These are phyloP conservation scores for Dolichotis patagonum DNA, from an alignment of 2,113 vertebrate species.

Conservation along the genomic window DNA sequence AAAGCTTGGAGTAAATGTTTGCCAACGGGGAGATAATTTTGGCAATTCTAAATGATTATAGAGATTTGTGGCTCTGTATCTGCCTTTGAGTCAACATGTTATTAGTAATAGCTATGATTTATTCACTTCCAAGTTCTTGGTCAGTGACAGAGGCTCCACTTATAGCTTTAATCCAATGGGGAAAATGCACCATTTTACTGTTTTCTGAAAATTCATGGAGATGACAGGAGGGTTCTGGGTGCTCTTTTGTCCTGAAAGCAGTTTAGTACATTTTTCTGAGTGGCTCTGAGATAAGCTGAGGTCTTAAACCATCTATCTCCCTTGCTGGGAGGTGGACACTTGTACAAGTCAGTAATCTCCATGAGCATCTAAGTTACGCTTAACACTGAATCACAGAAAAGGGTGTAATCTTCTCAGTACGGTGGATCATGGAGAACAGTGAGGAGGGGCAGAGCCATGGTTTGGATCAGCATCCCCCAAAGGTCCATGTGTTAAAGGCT, in stretches of 20 bases:
- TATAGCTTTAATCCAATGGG: not conserved
- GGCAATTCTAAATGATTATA: constrained; percentile 38
- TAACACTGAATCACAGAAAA: not conserved
- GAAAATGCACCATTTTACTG: not conserved
- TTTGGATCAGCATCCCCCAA: not conserved
- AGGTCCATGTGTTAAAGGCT: not conserved
- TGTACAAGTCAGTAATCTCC: not conserved
- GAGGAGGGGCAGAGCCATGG: not conserved
- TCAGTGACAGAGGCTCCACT: not conserved
- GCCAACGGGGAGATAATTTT: constrained; percentile 32
- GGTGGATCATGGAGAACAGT: not conserved
- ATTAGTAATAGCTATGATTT: constrained; percentile 51
- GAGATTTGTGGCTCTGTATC: not conserved
- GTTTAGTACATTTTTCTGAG: constrained; percentile 3
- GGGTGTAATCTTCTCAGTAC: accelerated
- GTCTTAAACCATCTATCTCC: not conserved
- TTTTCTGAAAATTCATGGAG: constrained; percentile 21
- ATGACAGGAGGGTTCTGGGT: not conserved
- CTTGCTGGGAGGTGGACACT: not conserved
- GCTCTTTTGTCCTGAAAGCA: not conserved
- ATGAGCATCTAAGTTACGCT: not conserved
- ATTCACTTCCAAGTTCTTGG: not conserved
- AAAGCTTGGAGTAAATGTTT: constrained; percentile 56
- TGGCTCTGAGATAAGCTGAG: not conserved
- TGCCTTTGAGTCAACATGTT: constrained; percentile 2